Percentiles rank a stretch among this genome's conserved stretches.
Evolutionary conservation across 2,888 invertebrate genomes (phyloP).

Genomic region (Adelognathus sp.): DNA sequence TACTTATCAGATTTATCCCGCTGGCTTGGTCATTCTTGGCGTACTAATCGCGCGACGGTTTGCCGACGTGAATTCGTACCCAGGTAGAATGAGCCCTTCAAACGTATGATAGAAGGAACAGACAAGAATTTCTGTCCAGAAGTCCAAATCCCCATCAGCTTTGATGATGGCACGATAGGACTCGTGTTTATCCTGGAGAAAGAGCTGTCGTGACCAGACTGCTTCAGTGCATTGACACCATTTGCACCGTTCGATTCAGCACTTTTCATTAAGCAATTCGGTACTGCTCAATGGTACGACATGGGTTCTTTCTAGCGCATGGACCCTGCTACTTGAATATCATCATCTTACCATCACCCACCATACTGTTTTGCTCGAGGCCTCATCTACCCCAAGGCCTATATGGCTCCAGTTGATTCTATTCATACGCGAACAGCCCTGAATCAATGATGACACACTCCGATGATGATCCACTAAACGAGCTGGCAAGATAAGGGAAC

Average conservation of each 20-base stretch:
- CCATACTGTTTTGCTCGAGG: not conserved
- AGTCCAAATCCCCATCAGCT: conserved; percentile 51
- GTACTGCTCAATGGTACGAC: not conserved
- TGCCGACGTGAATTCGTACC: conserved; percentile 38
- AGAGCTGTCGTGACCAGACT: conserved; percentile 52
- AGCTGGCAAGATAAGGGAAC: conserved; percentile 3
- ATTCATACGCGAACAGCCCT: conserved; percentile 59
- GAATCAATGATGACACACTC: conserved; percentile 59
- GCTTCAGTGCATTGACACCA: not conserved
- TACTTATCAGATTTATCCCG: conserved; percentile 79
- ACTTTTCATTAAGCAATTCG: not conserved
- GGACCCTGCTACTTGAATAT: conserved; percentile 8
- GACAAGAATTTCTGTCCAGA: conserved; percentile 43
- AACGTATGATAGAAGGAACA: not conserved
- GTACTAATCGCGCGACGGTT: conserved; percentile 57
- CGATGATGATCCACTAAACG: conserved; percentile 25
- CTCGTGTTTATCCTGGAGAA: conserved; percentile 21
- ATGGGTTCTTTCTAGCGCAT: not conserved
- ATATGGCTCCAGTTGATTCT: conserved; percentile 32
- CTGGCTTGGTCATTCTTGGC: conserved; percentile 63
- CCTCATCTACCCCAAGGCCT: conserved; percentile 6
- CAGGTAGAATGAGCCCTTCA: conserved; percentile 28
- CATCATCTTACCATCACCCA: conserved; percentile 12
- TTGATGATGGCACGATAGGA: conserved; percentile 33
- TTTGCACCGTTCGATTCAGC: conserved; percentile 17